Percentiles rank a stretch among this genome's conserved stretches.
These are phyloP conservation scores for Stegana nigrithorax DNA, from an alignment of 2,888 invertebrate genomes.

Conservation along the genomic window DNA sequence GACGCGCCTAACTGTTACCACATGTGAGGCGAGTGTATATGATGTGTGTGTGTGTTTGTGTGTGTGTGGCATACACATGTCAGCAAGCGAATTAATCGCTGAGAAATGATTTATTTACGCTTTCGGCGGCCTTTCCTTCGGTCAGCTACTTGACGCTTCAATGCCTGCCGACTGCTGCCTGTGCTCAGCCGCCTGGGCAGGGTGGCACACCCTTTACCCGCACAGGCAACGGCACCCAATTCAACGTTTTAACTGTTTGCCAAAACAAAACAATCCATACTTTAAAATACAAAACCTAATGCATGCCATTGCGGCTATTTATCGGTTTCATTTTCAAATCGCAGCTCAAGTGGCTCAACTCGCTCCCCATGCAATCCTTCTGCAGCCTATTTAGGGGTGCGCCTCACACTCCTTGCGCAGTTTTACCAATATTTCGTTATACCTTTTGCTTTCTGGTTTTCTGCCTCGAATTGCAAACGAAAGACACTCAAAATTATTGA, in stretches of 20 bases:
- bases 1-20: slow-evolving; percentile 5
- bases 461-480: slow-evolving; percentile 12
- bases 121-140: slow-evolving; percentile 30
- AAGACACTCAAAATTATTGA: slow-evolving; percentile 20
- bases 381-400: background rate
- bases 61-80: slow-evolving; percentile 59
- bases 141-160: slow-evolving; percentile 48
- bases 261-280: slow-evolving; percentile 33
- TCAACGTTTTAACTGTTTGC: slow-evolving; percentile 62
- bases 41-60: slow-evolving; percentile 11
- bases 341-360: slow-evolving; percentile 6
- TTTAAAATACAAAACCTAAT: slow-evolving; percentile 35
- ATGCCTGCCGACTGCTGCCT: slow-evolving; percentile 37
- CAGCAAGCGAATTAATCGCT: slow-evolving; percentile 69
- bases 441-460: background rate
- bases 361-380: background rate
- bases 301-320: slow-evolving; percentile 48
- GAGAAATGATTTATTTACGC: slow-evolving; percentile 69
- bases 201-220: slow-evolving; percentile 35
- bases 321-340: slow-evolving; percentile 37
- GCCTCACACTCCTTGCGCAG: too few relatives aligned
- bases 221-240: slow-evolving; percentile 56
- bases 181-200: slow-evolving; percentile 18
- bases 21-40: slow-evolving; percentile 28
- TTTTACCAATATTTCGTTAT: too few relatives aligned